A percentile compares a stretch with the other conserved stretches of the same genome.
Conservation (phyloP, 2,888 invertebrate species). For the Dryadula phaetusa region DNA sequence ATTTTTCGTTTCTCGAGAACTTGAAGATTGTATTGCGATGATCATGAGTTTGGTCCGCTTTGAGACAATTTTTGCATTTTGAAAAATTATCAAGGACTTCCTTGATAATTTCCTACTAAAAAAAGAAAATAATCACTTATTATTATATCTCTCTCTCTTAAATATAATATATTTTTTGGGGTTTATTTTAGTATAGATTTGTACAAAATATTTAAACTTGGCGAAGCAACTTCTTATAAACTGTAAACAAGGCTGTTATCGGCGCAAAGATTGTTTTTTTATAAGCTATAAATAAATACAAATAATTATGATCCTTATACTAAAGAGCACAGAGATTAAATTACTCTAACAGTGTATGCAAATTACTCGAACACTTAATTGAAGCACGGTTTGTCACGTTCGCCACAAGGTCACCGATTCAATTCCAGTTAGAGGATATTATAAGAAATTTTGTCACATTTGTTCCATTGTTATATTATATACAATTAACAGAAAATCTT, state of each 20-base stretch:
- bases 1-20: too few species aligned
- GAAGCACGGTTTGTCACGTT: conserved; percentile 33
- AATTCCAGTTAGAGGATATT: conserved; percentile 16
- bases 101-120: too few species aligned
- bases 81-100: too few species aligned
- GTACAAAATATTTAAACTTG: background rate
- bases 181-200: too few species aligned
- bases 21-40: too few species aligned
- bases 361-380: conserved; percentile 24
- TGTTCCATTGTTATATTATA: too few species aligned
- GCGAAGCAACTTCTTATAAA: background rate
- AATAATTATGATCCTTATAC: background rate
- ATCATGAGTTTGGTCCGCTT: too few species aligned
- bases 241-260: conserved; percentile 4
- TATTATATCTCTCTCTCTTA: too few species aligned
- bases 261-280: conserved; percentile 6
- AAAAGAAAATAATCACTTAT: too few species aligned
- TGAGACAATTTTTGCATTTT: too few species aligned
- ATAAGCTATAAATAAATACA: background rate
- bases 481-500: too few species aligned
- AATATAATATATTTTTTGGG: too few species aligned
- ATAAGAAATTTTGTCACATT: conserved; percentile 14
- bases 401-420: conserved; percentile 31
- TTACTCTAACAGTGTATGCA: background rate
- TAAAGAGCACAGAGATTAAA: background rate